Evolutionary conservation across 2,113 vertebrate genomes (phyloP), one percentile per base, ranked within the genome.

Genomic region (Sula dactylatra): DNA sequence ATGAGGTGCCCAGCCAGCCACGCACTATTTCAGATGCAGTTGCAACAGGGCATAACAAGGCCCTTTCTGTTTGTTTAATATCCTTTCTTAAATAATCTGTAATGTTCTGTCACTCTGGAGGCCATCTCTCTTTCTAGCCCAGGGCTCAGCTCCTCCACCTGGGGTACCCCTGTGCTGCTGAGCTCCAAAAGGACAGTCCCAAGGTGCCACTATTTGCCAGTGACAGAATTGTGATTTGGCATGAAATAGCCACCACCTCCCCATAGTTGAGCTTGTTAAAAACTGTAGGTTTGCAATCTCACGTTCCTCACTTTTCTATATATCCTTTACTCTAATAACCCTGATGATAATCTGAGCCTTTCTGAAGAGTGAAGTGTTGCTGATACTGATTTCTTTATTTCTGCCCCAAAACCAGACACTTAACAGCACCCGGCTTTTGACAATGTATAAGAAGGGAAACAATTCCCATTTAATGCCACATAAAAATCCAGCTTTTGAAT

Each of bases 121-220:
- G 45, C 11, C 24, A 22, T 45, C 32, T 81, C 31, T 81, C 15
- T 42, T 62, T 45, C 29, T 40, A 76, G 66, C 21, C 32, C 29
- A 50, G 12, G 7, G 34, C 34, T 94, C n/a, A 82, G 32, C 7
- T 19, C 6, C 16, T 40, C 20, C 7, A 17, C 31, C 17, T 42
- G 38, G n/a, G 42, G 25, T 31, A 74, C 17, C 38, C 20, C 4
- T 47, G 24, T 34, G 21, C 45, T 50, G 16, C 55, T 54, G 25
- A 54, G 47, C 44, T 76, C 56, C 5, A 6, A 44, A 90, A 82
- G 58, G 38, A 59, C 1, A 2, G 13, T 76, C 44, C 34, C 26
- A 40, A 59, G 54, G 70, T 0, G 0, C 59, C 0, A 2, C 25
- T 73, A 0, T 71, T 78, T 64, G 16, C 49, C 44, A 25, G 8